Evolutionary conservation across 2,888 invertebrate genomes (phyloP), one percentile per base, ranked within the genome.

Genomic region (Megaustenia siamemsis): DNA sequence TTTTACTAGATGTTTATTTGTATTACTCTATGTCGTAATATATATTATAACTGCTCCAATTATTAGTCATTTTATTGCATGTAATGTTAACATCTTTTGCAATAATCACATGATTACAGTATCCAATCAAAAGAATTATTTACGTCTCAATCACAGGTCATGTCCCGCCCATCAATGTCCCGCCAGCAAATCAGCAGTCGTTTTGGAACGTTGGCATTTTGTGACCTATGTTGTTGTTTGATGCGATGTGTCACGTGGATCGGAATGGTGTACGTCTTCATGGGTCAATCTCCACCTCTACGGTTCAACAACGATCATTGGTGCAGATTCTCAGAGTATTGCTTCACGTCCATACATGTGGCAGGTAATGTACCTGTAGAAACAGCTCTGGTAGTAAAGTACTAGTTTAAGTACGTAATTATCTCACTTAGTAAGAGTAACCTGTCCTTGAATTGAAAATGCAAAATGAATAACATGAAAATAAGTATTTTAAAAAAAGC

Each of bases 141-240:
- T 45, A 45, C 8, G 6, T 60, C n/a, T 60, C 60, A 38, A 35
- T 60, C 35, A 77, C 60, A 77, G 77, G 40, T 77, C 15, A 78
- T 83, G 83, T 40, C 38, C 24, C 76, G 83, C 60, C 78, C 83
- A 63, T 68, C 77, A 38, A 49, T 83, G 83, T 24, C 78, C n/a
- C 76, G 77, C 32, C 83, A 83, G 45, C 69, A 66, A 53, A 28
- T 83, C 49, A 76, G 76, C 28, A 75, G 73, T 49, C 73, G 75
- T 24, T 75, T 82, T 35, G 56, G 49, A 6, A 35, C 69, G 28
- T 78, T 83, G 40, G 83, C 83, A 15, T 66, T 69, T 43, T 76
- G 78, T 45, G 83, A 83, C 83, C 40, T 76, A 15, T 83, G 77
- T 78, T 83, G 83, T 45, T 78, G 76, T 69, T 32, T 83, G 40